These are phyloP conservation scores for Discoglossus pictus DNA, from an alignment of 2,797 vertebrate genomes.

Conservation along the genomic window DNA sequence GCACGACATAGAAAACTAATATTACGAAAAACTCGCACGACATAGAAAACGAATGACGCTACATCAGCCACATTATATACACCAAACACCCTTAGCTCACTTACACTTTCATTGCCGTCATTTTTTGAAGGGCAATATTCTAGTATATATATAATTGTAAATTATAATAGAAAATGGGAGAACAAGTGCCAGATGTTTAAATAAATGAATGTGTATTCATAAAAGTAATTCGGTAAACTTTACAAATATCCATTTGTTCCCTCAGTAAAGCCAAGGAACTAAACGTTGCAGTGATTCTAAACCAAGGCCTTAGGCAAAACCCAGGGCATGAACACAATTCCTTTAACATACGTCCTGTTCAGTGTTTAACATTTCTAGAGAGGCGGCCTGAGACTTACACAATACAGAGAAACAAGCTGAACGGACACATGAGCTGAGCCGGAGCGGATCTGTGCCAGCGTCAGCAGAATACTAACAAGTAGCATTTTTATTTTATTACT, in stretches of 20 bases:
- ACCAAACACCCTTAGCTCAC: too few relatives aligned
- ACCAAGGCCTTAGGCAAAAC: constrained; percentile 29
- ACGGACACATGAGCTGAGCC: constrained; percentile 31
- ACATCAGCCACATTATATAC: too few relatives aligned
- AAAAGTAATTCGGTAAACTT: background rate
- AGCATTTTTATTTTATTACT: constrained; percentile 40
- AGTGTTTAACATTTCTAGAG: constrained; percentile 38
- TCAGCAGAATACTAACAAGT: constrained; percentile 46
- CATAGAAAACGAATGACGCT: too few relatives aligned
- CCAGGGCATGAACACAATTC: constrained; percentile 34
- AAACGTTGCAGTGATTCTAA: constrained; percentile 14
- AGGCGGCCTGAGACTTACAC: constrained; percentile 18
- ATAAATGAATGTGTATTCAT: constrained; percentile 11
- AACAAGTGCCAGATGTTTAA: background rate
- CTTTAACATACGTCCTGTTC: constrained; percentile 24
- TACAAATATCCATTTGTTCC: constrained; percentile 16
- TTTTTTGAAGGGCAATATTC: too few relatives aligned
- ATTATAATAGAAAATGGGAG: too few relatives aligned
- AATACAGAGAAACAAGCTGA: constrained; percentile 18
- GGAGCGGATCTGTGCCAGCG: constrained; percentile 13
- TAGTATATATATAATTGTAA: too few relatives aligned
- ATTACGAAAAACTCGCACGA: too few relatives aligned
- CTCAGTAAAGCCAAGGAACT: constrained; percentile 19
- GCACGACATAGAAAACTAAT: too few relatives aligned
- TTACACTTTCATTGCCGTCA: too few relatives aligned